Base-by-base conservation (phyloP, 37 sponge, comb jelly and placozoan genomes). In the Ianthella basta region DNA sequence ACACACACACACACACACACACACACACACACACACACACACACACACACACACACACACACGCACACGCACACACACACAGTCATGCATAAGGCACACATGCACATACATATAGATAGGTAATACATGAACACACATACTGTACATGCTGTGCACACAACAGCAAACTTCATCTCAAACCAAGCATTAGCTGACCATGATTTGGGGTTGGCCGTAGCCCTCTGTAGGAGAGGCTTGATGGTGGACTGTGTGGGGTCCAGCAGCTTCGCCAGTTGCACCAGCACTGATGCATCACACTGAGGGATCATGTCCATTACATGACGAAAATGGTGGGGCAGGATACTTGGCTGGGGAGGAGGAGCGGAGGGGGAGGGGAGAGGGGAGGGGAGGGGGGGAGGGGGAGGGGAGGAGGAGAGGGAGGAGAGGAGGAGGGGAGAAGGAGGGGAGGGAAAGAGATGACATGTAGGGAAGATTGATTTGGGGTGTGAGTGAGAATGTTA, bases 181-280 rank as follows among this genome's bases (percentile, higher is more conserved):
- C 50, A 44, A 44, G 8, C 8, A 8, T 8, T 44, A 3, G 50
- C 50, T 44, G 59, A 92, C 92, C 89, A 83, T 6, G 55, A 50
- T 40, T 77, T 82, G n/a, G 78, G 78, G 1, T 77, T 56, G 1
- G 90, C 67, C 41, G 80, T 79, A 24, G 90, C 94, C 27, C 75
- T 87, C 14, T 73, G 85, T 0, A 93, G 88, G 12, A 90, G 88
- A 23, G 94, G 94, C 32, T 72, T 67, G 16, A 89, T 87, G 50
- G 86, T 85, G 40, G 79, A 38, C 54, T 87, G 88, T 37, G 90
- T 85, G 79, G 94, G 94, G 65, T 93, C 94, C 63, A 93, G 81
- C 13, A 93, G 79, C 25, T 73, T 29, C 1, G 88, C 87, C 69
- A 89, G 67, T 24, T 84, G 66, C 5, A 89, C 66, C 20, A 93